phyloP scores from a whole-genome alignment of 2,888 invertebrate species.

The Hirudinaria manillensis region DNA sequence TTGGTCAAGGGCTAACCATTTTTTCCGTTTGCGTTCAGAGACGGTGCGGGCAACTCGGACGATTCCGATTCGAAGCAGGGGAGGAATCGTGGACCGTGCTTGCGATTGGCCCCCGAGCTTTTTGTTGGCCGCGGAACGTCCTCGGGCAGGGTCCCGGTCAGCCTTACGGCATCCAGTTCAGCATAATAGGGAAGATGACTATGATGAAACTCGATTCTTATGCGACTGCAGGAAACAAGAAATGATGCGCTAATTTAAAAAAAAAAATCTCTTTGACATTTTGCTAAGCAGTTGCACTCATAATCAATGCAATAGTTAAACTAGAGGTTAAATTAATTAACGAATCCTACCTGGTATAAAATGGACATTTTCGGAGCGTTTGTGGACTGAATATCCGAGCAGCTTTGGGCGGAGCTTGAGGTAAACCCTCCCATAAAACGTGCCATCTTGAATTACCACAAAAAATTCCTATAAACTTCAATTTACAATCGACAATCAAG shows the following conservation, averaged over 20 bases:
- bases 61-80: too few relatives aligned
- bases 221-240: slow-evolving; percentile 59
- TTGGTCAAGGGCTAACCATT: too few relatives aligned
- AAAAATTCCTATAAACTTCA: background rate
- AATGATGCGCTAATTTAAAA: background rate
- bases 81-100: too few relatives aligned
- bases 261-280: background rate
- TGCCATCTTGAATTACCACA: background rate
- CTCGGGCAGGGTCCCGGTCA: slow-evolving; percentile 26
- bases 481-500: background rate
- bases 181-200: slow-evolving; percentile 75
- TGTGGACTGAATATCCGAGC: background rate
- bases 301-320: background rate
- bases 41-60: too few relatives aligned
- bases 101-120: background rate
- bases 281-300: background rate
- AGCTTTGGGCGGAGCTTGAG: background rate
- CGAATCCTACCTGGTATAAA: background rate
- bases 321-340: background rate
- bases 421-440: background rate
- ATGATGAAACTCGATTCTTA: slow-evolving; percentile 81
- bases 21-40: too few relatives aligned
- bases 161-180: slow-evolving; percentile 72
- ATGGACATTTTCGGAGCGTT: background rate
- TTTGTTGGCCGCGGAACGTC: too few relatives aligned